Evolutionary conservation across 2,113 vertebrate genomes (phyloP), one percentile per base, ranked within the genome.

Genomic region (Falcunculus frontatus): DNA sequence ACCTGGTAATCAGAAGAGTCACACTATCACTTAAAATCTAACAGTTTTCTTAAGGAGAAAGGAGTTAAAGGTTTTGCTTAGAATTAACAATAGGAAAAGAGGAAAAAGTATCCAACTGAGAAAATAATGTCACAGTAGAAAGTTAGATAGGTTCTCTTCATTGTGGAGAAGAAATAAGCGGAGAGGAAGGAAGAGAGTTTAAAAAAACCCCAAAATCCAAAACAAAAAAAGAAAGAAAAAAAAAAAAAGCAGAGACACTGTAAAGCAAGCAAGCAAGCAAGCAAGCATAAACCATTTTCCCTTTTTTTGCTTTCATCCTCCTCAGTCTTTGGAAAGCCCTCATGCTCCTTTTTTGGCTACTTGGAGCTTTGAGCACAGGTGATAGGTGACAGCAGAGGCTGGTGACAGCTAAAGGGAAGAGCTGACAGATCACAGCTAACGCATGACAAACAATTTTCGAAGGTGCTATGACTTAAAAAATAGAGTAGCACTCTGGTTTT

Each of bases 121-220:
- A 60, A 76, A 65, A 67, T 21, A 68, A 70, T 6, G 8, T 55
- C 32, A 60, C 12, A 83, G 53, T 13, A 88, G 52, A 91, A 87
- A 69, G 5, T 37, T 35, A 22, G 4, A 14, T 44, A 89, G 37
- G 8, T 60, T 74, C n/a, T 86, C 13, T 69, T 95, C 16, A 70
- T 3, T 6, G n/a, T 16, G 18, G 15, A 84, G 33, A 73, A 60
- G 32, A 87, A 93, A 76, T 49, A 35, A 13, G 35, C 33, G 5
- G 15, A n/a, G 3, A 10, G 3, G 2, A 3, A 7, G 32, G 11
- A 35, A 69, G 17, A 62, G 22, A 20, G 3, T 9, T 4, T 21
- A 25, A 47, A 67, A 21, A 39, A 26, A 4, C 3, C 0, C 11
- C 39, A 22, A 64, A 33, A 27, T 3, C 7, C 41, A 64, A 49